phyloP scores from a whole-genome alignment of 1,140 invertebrate species.

The Parapsyche elsis region DNA sequence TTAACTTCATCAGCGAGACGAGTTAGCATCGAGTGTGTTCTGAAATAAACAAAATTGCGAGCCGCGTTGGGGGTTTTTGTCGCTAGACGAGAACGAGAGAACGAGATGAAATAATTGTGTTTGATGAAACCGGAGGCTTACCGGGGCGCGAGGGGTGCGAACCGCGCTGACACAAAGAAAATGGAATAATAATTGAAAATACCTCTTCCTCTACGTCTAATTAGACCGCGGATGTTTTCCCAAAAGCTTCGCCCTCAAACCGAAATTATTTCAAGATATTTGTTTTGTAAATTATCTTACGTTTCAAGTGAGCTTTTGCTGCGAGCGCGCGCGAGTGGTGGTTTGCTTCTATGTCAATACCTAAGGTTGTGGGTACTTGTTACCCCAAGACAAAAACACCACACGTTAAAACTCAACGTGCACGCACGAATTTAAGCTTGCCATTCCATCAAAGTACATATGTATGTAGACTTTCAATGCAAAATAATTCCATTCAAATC shows the following conservation, averaged over 20 bases:
- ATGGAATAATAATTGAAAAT: constrained; percentile 56
- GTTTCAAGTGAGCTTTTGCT: constrained; percentile 29
- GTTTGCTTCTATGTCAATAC: constrained; percentile 29
- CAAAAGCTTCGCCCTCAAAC: constrained; percentile 49
- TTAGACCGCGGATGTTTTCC: constrained; percentile 55
- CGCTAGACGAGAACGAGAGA: neutral
- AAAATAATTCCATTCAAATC: neutral
- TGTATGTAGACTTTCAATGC: too few relatives aligned
- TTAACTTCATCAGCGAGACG: constrained; percentile 25
- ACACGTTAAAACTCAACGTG: neutral
- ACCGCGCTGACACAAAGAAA: constrained; percentile 50
- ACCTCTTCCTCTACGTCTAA: constrained; percentile 53
- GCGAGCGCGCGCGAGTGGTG: neutral
- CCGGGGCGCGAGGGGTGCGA: constrained; percentile 4
- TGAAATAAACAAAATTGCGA: constrained; percentile 48
- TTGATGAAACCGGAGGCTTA: constrained; percentile 42
- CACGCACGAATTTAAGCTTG: neutral
- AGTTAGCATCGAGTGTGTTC: constrained; percentile 35
- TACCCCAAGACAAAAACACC: neutral
- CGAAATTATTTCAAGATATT: constrained; percentile 56
- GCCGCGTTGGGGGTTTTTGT: neutral
- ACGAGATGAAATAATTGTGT: constrained; percentile 45
- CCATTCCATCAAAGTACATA: too few relatives aligned
- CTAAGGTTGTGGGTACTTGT: neutral
- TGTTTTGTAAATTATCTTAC: constrained; percentile 55